Evolutionary conservation across 2,113 vertebrate species (phyloP), one percentile per base, ranked within the genome.

Genomic region (Vulpes vulpes): DNA sequence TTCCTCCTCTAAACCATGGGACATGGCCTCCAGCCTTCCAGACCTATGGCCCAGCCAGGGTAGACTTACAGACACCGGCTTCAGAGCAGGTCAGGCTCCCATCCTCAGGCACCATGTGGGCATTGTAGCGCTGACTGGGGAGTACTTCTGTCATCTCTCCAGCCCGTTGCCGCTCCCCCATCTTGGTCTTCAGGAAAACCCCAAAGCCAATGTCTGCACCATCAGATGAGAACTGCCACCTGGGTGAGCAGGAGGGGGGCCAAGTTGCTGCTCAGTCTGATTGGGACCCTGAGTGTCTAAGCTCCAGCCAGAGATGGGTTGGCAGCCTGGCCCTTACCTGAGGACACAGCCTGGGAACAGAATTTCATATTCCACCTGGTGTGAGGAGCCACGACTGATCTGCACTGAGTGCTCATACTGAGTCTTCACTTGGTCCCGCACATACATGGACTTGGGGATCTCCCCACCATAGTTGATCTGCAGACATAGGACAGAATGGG

Each of bases 41-140:
- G 38, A 35, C 27, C 17, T 51, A 27, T 17, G 78, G 19, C 65
- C 67, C 38, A 60, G 4, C 43, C 20, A 1, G 69, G 59, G 32
- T 32, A 55, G 43, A 98, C 99, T 99, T 98, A 99, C 99, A 99
- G 96, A 99, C 99, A 22, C 99, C 99, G 0, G 99, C 98, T 0
- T 98, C 98, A 0, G 98, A 35, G 71, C 99, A 99, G 97, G 99
- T 99, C 90, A 99, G 98, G 1, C 98, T 99, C 16, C 99, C 99
- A 0, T 99, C 99, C 97, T 99, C 99, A 0, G 99, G 99, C 23
- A 99, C 99, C 97, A 99, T 91, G 98, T 99, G 99, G 11, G 99
- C 89, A 2, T 99, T 99, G 98, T 99, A 99, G 92, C 99, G 99
- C 95, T 99, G 99, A 97, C 95, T 99, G 60, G 97, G 92, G 23